Evolutionary conservation across 2,797 vertebrate genomes (phyloP).

Genomic region (Smutsia temminckii): DNA sequence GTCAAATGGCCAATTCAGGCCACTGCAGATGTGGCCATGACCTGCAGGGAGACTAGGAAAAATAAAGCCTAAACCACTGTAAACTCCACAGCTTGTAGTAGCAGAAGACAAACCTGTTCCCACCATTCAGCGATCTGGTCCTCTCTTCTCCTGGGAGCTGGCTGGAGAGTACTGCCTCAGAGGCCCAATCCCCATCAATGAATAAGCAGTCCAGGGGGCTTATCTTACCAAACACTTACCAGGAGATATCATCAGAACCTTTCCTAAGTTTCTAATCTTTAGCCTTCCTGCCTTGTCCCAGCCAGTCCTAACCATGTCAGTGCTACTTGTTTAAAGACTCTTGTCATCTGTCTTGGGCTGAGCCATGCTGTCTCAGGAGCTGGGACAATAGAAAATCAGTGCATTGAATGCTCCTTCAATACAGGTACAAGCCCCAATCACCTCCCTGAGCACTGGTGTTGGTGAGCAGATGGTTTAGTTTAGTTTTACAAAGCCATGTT

Average conservation of each 20-base stretch:
- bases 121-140: not conserved
- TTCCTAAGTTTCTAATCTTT: not conserved
- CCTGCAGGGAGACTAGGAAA: not conserved
- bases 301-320: accelerated
- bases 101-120: not conserved
- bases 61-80: not conserved
- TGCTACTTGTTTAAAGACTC: conserved; percentile 10
- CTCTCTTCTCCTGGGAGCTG: not conserved
- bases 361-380: conserved; percentile 12
- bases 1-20: not conserved
- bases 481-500: conserved; percentile 71
- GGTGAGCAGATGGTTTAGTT: conserved; percentile 81
- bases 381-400: conserved; percentile 72
- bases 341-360: conserved; percentile 53
- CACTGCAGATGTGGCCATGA: not conserved
- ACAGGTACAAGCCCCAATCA: conserved; percentile 37
- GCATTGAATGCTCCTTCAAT: conserved; percentile 56
- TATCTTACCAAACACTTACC: not conserved
- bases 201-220: not conserved
- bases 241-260: not conserved
- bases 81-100: not conserved
- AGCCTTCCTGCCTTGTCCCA: not conserved
- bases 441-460: conserved; percentile 51
- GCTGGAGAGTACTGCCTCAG: not conserved
- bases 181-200: not conserved